These are phyloP conservation scores for Octomys mimax DNA, from an alignment of 2,797 vertebrate species.

Conservation along the genomic window DNA sequence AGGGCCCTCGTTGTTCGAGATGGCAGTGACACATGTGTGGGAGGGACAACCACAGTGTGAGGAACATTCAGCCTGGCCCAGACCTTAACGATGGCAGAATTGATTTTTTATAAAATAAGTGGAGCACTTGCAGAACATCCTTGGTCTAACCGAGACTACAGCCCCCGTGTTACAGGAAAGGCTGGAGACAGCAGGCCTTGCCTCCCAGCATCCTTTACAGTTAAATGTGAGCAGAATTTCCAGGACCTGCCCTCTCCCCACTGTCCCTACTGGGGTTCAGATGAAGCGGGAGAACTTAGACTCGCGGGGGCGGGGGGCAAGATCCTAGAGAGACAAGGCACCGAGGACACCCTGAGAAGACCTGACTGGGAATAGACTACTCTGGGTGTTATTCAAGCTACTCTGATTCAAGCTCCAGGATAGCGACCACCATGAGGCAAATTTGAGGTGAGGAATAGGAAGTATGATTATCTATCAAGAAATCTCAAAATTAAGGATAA, in stretches of 20 bases:
- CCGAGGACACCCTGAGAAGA: neutral
- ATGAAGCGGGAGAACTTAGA: neutral
- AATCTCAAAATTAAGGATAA: neutral
- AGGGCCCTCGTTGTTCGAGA: neutral
- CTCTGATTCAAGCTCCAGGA: neutral
- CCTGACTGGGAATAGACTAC: neutral
- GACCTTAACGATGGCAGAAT: neutral
- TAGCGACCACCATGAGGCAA: neutral
- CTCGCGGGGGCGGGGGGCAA: neutral
- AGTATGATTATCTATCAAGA: neutral
- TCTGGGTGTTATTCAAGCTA: neutral
- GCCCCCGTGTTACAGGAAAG: neutral
- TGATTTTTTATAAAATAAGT: neutral
- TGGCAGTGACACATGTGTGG: accelerated
- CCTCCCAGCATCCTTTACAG: neutral
- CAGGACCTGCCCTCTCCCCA: neutral
- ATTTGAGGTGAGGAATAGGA: neutral
- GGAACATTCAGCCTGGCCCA: neutral
- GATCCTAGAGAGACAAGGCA: neutral
- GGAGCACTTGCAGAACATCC: neutral
- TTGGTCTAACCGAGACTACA: neutral
- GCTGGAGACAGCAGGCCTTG: neutral
- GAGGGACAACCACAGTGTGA: neutral
- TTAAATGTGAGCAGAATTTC: neutral
- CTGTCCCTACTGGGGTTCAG: neutral